Conservation (phyloP, 2,888 invertebrate species). For the Colostygia pectinataria region DNA sequence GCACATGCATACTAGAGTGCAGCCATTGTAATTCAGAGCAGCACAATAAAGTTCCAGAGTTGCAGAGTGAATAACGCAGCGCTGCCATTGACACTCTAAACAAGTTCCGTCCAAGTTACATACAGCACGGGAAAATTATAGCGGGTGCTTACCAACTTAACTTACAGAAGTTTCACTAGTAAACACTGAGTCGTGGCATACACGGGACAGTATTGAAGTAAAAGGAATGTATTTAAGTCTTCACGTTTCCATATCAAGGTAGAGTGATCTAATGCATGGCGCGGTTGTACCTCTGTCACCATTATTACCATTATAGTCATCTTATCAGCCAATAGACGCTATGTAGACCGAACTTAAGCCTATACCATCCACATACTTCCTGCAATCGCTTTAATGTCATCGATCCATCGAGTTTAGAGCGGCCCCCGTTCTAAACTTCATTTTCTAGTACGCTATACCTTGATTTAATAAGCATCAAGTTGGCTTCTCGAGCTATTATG, state of each 20-base stretch:
- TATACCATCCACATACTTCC: too few species aligned
- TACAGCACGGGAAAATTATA: constrained; percentile 9
- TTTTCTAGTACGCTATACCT: neutral
- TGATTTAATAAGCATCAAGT: neutral
- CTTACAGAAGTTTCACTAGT: neutral
- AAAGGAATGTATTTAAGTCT: too few species aligned
- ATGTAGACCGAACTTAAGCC: too few species aligned
- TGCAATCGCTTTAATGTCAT: too few species aligned
- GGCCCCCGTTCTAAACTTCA: too few species aligned
- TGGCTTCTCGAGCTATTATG: neutral
- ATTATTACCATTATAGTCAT: too few species aligned
- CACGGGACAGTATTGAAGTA: too few species aligned
- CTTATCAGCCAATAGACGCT: too few species aligned
- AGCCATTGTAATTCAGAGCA: constrained; percentile 48
- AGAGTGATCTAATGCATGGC: too few species aligned
- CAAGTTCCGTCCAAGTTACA: constrained; percentile 54
- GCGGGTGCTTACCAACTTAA: neutral
- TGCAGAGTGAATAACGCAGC: constrained; percentile 49
- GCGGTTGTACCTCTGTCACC: too few species aligned
- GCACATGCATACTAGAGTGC: constrained; percentile 43
- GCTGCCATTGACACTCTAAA: constrained; percentile 60
- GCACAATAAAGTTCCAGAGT: constrained; percentile 49
- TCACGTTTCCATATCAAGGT: too few species aligned
- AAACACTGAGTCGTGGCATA: neutral
- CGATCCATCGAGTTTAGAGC: too few species aligned